phyloP scores from a whole-genome alignment of 2,797 vertebrate species.

The Lagocephalus sceleratus region DNA sequence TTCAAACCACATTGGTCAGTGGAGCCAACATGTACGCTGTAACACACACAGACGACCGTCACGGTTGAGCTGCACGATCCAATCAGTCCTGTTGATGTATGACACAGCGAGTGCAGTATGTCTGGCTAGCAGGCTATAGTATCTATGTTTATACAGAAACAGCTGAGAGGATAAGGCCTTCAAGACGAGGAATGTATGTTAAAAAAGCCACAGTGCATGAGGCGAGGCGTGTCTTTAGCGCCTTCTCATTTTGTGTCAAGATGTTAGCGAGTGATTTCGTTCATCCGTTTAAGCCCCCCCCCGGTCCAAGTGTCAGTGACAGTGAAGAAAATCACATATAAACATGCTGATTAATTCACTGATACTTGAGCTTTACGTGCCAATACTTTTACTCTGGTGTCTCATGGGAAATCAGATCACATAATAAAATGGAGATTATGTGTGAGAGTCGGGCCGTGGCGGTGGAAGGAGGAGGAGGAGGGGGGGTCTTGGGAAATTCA shows the following conservation, averaged over 20 bases:
- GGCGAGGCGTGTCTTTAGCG: conserved; percentile 12
- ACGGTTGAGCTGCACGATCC: conserved; percentile 42
- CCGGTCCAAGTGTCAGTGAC: conserved; percentile 1
- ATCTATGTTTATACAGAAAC: conserved; percentile 61
- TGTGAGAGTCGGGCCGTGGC: conserved; percentile 3
- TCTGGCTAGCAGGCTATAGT: conserved; percentile 26
- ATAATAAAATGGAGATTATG: conserved; percentile 34
- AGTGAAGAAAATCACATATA: no score
- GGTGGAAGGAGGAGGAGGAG: background rate
- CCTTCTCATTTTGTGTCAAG: conserved; percentile 1
- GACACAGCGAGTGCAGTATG: conserved; percentile 43
- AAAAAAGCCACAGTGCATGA: conserved; percentile 31
- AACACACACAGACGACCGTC: conserved; percentile 9
- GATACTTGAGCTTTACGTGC: background rate
- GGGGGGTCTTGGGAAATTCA: conserved; percentile 49
- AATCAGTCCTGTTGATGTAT: conserved; percentile 49
- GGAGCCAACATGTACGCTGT: background rate
- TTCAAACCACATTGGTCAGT: background rate
- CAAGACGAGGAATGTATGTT: conserved; percentile 26
- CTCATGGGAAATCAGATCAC: conserved; percentile 19
- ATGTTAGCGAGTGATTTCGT: conserved; percentile 17
- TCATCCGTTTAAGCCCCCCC: conserved; percentile 2
- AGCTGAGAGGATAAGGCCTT: conserved; percentile 19
- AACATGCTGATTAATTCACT: background rate
- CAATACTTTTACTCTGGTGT: conserved; percentile 2